Base-by-base conservation (phyloP, 2,113 vertebrate species). In the Leucoraja erinaceus region DNA sequence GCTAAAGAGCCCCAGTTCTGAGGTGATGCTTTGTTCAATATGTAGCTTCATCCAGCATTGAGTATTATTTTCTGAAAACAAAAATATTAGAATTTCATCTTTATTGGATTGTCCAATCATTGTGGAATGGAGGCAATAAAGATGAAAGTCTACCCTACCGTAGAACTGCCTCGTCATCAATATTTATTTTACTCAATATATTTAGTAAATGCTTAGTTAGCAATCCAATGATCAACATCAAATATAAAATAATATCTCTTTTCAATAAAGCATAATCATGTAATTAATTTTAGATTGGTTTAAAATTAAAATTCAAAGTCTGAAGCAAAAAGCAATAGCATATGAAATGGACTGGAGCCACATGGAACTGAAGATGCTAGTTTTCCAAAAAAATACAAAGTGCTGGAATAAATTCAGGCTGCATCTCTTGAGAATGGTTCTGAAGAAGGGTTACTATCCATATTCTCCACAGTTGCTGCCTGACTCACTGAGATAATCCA, bases 1-100 rank as follows among this genome's bases (percentile, higher is more conserved):
- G 99, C 95, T 99, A 76, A 99, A 99, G 95, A 99, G 99, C 94
- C 98, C 98, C 83, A 99, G 98, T 95, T 99, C 99, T 0, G 99
- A 99, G 98, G 99, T 99, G 95, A 56, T 94, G 68, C 86, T 20
- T 9, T 33, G 31, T 47, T 70, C 56, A 47, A n/a, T 54, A 38
- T 31, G 25, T 33, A 54, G 14, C n/a, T 83, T 38, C 14, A 22
- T 72, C 22, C 70, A 20, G 70, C 18, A 22, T 72, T 72, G 16
- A 72, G 70, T 72, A 5, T 8, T 2, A 14, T 66, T 66, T 66
- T 66, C 63, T 66, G 63, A 66, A 72, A 22, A 20, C 70, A 72
- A 72, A 72, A 20, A 72, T 72, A 22, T 72, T 2, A 72, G 22
- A 20, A 72, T 63, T 5, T 63, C 47, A 59, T 5, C 81, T 61